phyloP scores from a whole-genome alignment of 2,113 vertebrate species.

The Eclectus roratus region DNA sequence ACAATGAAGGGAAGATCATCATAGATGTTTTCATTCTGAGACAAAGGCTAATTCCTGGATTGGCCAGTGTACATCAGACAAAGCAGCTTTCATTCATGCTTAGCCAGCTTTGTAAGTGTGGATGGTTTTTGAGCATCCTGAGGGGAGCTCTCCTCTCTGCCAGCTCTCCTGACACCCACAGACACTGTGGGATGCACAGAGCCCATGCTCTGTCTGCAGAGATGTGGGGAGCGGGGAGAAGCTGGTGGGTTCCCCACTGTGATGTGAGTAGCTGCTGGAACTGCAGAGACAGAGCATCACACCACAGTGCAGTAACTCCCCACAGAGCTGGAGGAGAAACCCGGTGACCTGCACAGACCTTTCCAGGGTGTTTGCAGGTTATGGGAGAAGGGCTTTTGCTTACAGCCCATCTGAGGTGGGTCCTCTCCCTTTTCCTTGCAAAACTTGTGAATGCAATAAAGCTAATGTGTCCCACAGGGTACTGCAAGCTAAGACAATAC shows the following conservation, averaged over 20 bases:
- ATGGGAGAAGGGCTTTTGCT: not conserved
- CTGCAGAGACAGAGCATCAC: fast-evolving
- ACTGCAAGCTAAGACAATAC: not conserved
- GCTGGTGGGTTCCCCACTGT: fast-evolving
- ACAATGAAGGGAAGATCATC: not conserved
- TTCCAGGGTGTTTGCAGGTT: not conserved
- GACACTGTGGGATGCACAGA: not conserved
- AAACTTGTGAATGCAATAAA: not conserved
- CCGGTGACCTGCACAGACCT: not conserved
- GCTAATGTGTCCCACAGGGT: not conserved
- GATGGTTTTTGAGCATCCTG: not conserved
- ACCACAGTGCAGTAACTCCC: not conserved
- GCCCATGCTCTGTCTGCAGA: not conserved
- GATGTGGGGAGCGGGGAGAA: not conserved
- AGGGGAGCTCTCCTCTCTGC: not conserved
- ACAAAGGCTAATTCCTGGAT: not conserved
- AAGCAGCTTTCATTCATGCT: not conserved
- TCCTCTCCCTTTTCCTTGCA: not conserved
- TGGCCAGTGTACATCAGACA: not conserved
- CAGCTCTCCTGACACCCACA: not conserved
- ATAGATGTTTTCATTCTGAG: not conserved
- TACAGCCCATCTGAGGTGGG: not conserved
- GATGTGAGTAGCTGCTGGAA: not conserved
- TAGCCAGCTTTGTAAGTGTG: not conserved
- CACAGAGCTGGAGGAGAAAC: not conserved